Evolutionary conservation across 2,797 vertebrate genomes (phyloP).

Genomic region (Acrossocheilus fasciatus): DNA sequence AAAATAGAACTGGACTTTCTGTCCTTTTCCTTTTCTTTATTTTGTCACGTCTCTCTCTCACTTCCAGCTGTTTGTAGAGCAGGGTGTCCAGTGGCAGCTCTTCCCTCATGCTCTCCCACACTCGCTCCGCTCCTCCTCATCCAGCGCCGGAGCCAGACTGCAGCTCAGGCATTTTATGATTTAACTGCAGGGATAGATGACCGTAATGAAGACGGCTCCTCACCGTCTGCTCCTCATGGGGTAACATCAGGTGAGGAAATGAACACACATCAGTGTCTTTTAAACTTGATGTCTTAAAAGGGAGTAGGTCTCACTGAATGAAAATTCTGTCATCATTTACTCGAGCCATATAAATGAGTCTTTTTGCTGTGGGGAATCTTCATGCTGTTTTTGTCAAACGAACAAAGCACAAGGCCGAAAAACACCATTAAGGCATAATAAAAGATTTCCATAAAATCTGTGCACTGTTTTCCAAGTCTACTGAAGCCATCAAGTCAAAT

Average conservation of each 20-base stretch:
- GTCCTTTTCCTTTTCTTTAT: conserved; percentile 27
- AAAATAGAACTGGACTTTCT: neutral
- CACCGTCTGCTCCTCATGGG: conserved; percentile 49
- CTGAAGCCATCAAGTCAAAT: neutral
- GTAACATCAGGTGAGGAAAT: conserved; percentile 63
- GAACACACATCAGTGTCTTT: conserved; percentile 47
- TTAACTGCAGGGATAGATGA: conserved; percentile 57
- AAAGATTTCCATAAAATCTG: neutral
- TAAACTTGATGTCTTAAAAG: conserved; percentile 14
- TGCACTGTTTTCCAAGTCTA: neutral
- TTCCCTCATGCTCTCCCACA: conserved; percentile 42
- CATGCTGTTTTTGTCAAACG: neutral
- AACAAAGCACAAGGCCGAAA: too few relatives aligned
- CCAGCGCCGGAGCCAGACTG: conserved; percentile 21
- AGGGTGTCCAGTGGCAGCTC: conserved; percentile 66
- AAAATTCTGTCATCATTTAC: neutral
- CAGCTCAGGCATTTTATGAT: conserved; percentile 56
- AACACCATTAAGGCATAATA: neutral
- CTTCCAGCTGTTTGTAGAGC: conserved; percentile 74
- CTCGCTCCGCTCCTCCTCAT: conserved; percentile 32
- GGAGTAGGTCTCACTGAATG: conserved; percentile 7
- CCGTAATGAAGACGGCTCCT: conserved; percentile 60
- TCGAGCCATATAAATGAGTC: neutral
- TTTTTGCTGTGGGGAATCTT: neutral
- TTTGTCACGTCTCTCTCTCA: conserved; percentile 4